These are phyloP conservation scores for Fopius arisanus DNA, from an alignment of 1,140 invertebrate species.

Conservation along the genomic window DNA sequence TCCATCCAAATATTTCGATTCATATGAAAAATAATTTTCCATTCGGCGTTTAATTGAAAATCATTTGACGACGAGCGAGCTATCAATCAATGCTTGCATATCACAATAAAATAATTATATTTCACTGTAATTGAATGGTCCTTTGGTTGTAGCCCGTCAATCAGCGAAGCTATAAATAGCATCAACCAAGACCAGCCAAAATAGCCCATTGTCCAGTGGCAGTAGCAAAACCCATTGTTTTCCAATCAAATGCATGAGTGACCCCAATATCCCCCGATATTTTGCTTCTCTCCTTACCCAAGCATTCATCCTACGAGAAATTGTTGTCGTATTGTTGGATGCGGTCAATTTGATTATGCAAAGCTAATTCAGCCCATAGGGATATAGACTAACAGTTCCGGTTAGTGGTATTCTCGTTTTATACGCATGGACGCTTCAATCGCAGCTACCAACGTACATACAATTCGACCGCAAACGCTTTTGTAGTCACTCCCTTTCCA, in stretches of 20 bases:
- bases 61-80: too few species aligned
- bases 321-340: conserved; percentile 14
- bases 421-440: conserved; percentile 14
- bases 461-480: not conserved
- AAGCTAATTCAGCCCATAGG: conserved; percentile 11
- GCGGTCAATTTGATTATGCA: conserved; percentile 11
- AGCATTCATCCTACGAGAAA: not conserved
- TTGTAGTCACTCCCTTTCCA: conserved; percentile 20
- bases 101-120: too few species aligned
- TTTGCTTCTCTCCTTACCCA: not conserved
- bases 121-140: too few species aligned
- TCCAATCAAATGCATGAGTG: not conserved
- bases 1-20: too few species aligned
- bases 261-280: not conserved
- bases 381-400: conserved; percentile 11
- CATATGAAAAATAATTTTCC: too few species aligned
- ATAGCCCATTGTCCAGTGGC: not conserved
- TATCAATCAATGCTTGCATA: too few species aligned
- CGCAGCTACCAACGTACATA: not conserved
- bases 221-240: not conserved
- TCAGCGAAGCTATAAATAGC: too few species aligned
- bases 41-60: too few species aligned
- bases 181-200: not conserved
- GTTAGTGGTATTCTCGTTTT: conserved; percentile 13
- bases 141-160: too few species aligned